phyloP scores from a whole-genome alignment of 2,888 invertebrate genomes.

The Xestia xanthographa region DNA sequence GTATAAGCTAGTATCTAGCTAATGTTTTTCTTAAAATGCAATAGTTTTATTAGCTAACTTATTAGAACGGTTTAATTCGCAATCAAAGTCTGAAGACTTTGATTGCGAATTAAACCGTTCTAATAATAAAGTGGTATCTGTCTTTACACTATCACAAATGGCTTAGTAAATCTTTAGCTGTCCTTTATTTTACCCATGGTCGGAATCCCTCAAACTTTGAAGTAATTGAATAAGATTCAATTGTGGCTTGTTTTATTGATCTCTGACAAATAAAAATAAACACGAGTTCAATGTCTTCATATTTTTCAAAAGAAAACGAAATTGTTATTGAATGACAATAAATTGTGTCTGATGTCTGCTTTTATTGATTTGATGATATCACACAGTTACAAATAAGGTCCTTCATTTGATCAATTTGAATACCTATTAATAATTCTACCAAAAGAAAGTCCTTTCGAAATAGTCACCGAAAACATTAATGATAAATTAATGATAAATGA shows the following conservation, averaged over 20 bases:
- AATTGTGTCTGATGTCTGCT: background rate
- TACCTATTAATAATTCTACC: background rate
- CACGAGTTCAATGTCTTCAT: background rate
- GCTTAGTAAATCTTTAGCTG: background rate
- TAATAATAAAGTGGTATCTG: no score
- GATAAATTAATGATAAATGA: no score
- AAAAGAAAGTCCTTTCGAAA: background rate
- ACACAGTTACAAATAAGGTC: background rate
- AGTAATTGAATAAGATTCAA: background rate
- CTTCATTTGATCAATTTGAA: background rate
- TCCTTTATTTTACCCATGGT: background rate
- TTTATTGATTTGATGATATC: background rate
- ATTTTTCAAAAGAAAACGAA: background rate
- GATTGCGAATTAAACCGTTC: no score
- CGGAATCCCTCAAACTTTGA: no score
- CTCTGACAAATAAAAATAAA: background rate
- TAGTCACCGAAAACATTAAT: conserved; percentile 39
- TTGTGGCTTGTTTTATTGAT: background rate
- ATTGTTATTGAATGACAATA: background rate
- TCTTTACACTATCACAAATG: background rate
- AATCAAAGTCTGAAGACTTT: background rate
- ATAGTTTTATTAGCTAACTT: background rate
- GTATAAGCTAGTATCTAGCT: no score
- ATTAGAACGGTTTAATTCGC: background rate
- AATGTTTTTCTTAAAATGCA: no score